These are phyloP conservation scores for Onychomys arenicola DNA, from an alignment of 2,797 vertebrate species.

Conservation along the genomic window DNA sequence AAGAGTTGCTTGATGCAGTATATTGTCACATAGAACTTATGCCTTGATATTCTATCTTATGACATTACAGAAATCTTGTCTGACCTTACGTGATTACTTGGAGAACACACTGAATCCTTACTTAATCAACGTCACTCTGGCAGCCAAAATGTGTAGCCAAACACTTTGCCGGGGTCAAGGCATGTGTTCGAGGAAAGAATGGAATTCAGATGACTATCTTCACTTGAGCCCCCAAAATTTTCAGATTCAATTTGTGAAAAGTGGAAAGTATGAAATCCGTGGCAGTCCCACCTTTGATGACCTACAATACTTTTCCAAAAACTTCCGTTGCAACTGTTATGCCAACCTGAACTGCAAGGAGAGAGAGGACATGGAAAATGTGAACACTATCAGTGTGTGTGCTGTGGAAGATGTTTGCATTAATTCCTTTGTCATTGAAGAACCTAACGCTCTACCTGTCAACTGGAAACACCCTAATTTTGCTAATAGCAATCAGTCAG, in stretches of 20 bases:
- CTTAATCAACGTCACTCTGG: slow-evolving; percentile 93
- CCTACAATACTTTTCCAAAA: slow-evolving; percentile 84
- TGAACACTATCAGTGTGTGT: slow-evolving; percentile 78
- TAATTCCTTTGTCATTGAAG: slow-evolving; percentile 69
- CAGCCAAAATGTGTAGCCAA: slow-evolving; percentile 91
- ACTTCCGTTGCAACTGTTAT: slow-evolving; percentile 91
- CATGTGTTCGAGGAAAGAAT: slow-evolving; percentile 89
- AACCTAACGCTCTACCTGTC: not conserved
- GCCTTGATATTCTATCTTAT: slow-evolving; percentile 49
- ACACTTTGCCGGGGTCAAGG: slow-evolving; percentile 90
- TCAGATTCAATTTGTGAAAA: slow-evolving; percentile 81
- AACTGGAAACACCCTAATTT: not conserved
- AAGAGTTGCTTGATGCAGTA: not conserved
- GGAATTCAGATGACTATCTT: slow-evolving; percentile 89
- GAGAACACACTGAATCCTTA: slow-evolving; percentile 90
- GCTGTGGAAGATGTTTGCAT: slow-evolving; percentile 83
- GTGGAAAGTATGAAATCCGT: slow-evolving; percentile 84
- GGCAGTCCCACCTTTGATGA: slow-evolving; percentile 88
- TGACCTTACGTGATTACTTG: slow-evolving; percentile 88
- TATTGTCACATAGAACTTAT: slow-evolving; percentile 18
- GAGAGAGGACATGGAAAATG: slow-evolving; percentile 55
- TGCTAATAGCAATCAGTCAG: not conserved
- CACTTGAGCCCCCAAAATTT: slow-evolving; percentile 90
- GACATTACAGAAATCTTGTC: slow-evolving; percentile 89
- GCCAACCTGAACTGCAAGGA: slow-evolving; percentile 84